A percentile compares a stretch with the other conserved stretches of the same genome.
Evolutionary conservation across 2,888 invertebrate genomes (phyloP).

Genomic region (Aporophyla nigra): DNA sequence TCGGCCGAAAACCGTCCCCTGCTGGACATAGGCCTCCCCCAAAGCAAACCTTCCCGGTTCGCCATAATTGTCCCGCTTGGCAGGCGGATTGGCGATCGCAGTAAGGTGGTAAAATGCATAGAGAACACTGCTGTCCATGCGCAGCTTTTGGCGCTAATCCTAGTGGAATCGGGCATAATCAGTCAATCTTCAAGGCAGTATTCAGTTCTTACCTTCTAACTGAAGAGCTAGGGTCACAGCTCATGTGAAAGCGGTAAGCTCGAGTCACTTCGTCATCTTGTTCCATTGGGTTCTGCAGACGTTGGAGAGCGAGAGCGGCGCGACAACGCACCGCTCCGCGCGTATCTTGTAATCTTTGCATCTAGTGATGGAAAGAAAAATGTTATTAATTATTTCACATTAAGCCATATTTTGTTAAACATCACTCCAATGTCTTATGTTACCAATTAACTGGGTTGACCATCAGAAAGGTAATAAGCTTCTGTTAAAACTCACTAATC

Average conservation of each 20-base stretch:
- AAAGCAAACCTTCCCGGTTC: too few relatives aligned
- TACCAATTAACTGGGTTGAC: background rate
- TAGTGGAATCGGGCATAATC: too few relatives aligned
- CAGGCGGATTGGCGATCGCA: too few relatives aligned
- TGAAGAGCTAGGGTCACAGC: conserved; percentile 94
- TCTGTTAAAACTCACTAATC: too few relatives aligned
- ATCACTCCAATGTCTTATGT: background rate
- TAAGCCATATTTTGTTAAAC: background rate
- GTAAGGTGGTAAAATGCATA: too few relatives aligned
- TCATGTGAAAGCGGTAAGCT: conserved; percentile 93
- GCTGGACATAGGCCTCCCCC: too few relatives aligned
- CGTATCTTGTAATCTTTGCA: conserved; percentile 92
- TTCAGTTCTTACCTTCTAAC: conserved; percentile 90
- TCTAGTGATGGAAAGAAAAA: conserved; percentile 67
- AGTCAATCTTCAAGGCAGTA: too few relatives aligned
- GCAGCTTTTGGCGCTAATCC: too few relatives aligned
- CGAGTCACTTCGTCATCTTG: conserved; percentile 94
- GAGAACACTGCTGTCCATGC: too few relatives aligned
- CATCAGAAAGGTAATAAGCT: too few relatives aligned
- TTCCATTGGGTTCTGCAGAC: conserved; percentile 95
- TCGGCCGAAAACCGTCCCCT: too few relatives aligned
- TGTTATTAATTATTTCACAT: background rate
- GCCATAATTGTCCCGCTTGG: too few relatives aligned
- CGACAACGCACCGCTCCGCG: conserved; percentile 94
- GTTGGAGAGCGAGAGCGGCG: conserved; percentile 94